Evolutionary conservation across 2,797 vertebrate genomes (phyloP).

Genomic region (Malacoraja senta): DNA sequence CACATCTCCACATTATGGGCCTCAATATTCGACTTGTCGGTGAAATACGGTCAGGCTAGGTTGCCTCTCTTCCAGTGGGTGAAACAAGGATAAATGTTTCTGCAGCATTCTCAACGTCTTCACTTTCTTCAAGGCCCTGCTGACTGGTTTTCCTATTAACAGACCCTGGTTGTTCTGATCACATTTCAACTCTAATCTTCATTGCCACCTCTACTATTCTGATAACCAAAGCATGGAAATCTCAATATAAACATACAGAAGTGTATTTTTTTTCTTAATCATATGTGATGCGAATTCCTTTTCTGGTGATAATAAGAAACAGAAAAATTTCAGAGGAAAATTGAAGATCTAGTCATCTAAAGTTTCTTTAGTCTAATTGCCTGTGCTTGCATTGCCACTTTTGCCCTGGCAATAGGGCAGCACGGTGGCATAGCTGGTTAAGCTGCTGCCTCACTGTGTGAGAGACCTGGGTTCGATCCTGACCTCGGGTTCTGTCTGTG

Average conservation of each 20-base stretch:
- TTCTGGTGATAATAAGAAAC: background rate
- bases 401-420: background rate
- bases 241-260: background rate
- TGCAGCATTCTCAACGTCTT: background rate
- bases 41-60: too few relatives aligned
- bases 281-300: background rate
- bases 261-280: background rate
- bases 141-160: background rate
- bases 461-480: too few relatives aligned
- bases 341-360: background rate
- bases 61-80: too few relatives aligned
- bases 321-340: background rate
- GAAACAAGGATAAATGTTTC: background rate
- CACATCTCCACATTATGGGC: background rate
- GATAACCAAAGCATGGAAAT: background rate
- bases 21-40: background rate
- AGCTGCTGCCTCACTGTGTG: too few relatives aligned
- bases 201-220: background rate
- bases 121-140: too few relatives aligned
- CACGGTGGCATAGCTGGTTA: too few relatives aligned
- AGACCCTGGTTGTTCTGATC: too few relatives aligned
- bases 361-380: background rate
- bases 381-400: background rate
- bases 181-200: background rate
- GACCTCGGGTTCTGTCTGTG: too few relatives aligned